These are phyloP conservation scores for Leptinotarsa haldemani DNA, from an alignment of 2,888 invertebrate genomes.

Conservation along the genomic window DNA sequence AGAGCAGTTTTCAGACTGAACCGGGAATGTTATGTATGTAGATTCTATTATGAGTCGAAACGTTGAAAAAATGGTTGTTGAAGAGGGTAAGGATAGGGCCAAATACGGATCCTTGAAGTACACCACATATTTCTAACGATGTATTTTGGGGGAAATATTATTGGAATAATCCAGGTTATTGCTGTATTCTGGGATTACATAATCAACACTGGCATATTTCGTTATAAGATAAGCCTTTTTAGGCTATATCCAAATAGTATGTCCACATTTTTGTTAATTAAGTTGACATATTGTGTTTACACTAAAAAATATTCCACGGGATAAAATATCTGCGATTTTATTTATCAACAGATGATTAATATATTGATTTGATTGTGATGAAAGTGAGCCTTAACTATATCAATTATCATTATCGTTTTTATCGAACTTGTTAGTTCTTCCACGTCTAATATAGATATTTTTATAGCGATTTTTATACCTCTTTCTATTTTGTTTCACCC, in stretches of 20 bases:
- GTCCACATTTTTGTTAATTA: not conserved
- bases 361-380: slow-evolving; percentile 36
- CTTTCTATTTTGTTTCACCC: slow-evolving; percentile 1
- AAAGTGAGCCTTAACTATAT: slow-evolving; percentile 43
- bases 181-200: not conserved
- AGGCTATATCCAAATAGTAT: not conserved
- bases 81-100: not conserved
- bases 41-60: not conserved
- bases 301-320: not conserved
- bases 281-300: not conserved
- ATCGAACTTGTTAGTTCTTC: slow-evolving; percentile 3
- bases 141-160: too few relatives aligned
- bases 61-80: not conserved
- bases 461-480: slow-evolving; percentile 17
- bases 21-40: not conserved
- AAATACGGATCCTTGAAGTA: not conserved
- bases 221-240: not conserved
- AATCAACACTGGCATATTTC: not conserved
- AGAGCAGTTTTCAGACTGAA: not conserved
- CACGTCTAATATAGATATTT: slow-evolving; percentile 12
- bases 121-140: not conserved
- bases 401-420: slow-evolving; percentile 17
- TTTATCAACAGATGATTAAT: not conserved
- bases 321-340: not conserved
- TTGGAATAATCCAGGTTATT: not conserved